Evolutionary conservation across 2,113 vertebrate genomes (phyloP).

Genomic region (Ariopsis seemanni): DNA sequence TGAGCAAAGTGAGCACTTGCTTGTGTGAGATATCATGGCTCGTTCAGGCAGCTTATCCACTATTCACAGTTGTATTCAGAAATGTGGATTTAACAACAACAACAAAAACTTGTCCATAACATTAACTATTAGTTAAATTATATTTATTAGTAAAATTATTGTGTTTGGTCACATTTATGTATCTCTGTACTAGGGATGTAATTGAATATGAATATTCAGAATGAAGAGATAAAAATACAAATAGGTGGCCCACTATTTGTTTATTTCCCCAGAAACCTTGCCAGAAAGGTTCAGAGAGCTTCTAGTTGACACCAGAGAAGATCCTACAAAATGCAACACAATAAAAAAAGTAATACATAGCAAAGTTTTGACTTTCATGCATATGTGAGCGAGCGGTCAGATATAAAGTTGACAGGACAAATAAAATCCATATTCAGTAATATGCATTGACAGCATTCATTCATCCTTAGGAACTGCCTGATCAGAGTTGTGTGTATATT

Average conservation of each 20-base stretch:
- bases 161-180: background rate
- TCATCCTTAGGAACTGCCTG: background rate
- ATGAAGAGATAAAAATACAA: background rate
- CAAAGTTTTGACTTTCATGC: background rate
- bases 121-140: background rate
- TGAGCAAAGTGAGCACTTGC: background rate
- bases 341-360: background rate
- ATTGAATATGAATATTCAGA: background rate
- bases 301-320: background rate
- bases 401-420: background rate
- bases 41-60: background rate
- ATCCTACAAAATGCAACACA: background rate
- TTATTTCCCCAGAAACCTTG: background rate
- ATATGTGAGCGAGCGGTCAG: background rate
- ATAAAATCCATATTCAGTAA: background rate
- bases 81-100: background rate
- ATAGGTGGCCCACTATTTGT: background rate
- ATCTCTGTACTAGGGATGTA: background rate
- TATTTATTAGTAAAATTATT: background rate
- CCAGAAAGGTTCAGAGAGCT: background rate
- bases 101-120: too few relatives aligned
- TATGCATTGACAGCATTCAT: background rate
- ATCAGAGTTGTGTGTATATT: background rate
- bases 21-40: background rate
- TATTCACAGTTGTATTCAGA: background rate